Conservation (phyloP, 2,113 vertebrate genomes). For the Cettia cetti region DNA sequence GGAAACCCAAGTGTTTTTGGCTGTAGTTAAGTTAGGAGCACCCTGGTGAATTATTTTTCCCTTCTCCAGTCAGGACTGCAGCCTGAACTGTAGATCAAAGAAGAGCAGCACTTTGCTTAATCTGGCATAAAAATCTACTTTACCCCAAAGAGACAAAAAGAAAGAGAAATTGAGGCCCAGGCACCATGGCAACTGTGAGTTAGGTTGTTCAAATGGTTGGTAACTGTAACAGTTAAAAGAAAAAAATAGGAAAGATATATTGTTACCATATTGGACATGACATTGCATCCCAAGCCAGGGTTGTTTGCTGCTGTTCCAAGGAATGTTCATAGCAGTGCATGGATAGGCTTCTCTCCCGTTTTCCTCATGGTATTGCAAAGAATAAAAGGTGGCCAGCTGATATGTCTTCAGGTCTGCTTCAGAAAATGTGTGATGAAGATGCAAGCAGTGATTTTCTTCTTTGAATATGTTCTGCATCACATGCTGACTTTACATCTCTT, state of each 20-base stretch:
- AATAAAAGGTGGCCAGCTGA: not conserved
- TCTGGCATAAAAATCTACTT: slow-evolving; percentile 62
- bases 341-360: not conserved
- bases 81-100: slow-evolving; percentile 79
- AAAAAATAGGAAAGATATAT: slow-evolving; percentile 40
- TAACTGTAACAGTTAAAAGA: not conserved
- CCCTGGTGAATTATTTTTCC: slow-evolving; percentile 33
- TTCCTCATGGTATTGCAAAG: not conserved
- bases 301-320: not conserved
- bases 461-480: not conserved
- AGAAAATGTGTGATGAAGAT: not conserved
- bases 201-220: not conserved
- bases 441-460: not conserved
- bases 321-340: not conserved
- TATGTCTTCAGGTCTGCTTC: not conserved
- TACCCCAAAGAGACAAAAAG: slow-evolving; percentile 42
- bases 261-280: not conserved
- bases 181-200: slow-evolving; percentile 12
- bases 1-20: not conserved
- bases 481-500: not conserved
- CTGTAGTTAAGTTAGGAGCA: not conserved
- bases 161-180: slow-evolving; percentile 36
- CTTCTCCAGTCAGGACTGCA: not conserved
- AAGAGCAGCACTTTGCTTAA: slow-evolving; percentile 60
- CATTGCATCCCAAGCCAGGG: not conserved